Conservation (phyloP, 2,113 vertebrate species). For the Ranitomeya imitator region DNA sequence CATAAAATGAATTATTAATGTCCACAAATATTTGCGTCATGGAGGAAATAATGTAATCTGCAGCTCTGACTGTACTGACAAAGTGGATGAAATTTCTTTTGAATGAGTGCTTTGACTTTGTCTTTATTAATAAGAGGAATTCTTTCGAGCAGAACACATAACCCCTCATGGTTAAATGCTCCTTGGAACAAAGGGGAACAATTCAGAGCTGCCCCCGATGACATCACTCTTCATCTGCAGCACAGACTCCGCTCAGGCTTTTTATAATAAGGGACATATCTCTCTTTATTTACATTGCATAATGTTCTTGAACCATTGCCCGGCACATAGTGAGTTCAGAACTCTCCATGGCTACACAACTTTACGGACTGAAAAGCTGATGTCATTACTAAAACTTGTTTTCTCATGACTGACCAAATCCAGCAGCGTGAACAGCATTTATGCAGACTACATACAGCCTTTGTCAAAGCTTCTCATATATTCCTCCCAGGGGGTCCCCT, state of each 20-base stretch:
- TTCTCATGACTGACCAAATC: not conserved
- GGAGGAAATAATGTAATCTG: not conserved
- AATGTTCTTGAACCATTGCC: slow-evolving; percentile 40
- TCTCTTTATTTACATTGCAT: slow-evolving; percentile 32
- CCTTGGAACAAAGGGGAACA: slow-evolving; percentile 3
- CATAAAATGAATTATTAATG: slow-evolving; percentile 46
- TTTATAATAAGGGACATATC: slow-evolving; percentile 27
- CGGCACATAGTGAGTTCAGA: not conserved
- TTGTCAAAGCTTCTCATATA: not conserved
- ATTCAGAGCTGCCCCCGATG: slow-evolving; percentile 10
- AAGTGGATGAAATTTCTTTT: not conserved
- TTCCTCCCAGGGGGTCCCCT: not conserved
- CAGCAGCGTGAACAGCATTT: not conserved
- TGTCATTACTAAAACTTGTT: slow-evolving; percentile 25
- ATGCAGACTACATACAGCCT: not conserved
- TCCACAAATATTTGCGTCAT: not conserved
- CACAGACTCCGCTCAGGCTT: not conserved
- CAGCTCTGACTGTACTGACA: slow-evolving; percentile 16
- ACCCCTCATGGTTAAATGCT: slow-evolving; percentile 1
- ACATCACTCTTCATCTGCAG: slow-evolving; percentile 18
- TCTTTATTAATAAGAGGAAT: slow-evolving; percentile 15
- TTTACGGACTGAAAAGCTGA: slow-evolving; percentile 5
- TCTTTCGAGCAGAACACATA: slow-evolving; percentile 9
- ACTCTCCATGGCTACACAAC: slow-evolving; percentile 4
- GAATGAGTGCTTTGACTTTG: slow-evolving; percentile 25